Percentiles rank a stretch among this genome's conserved stretches.
These are phyloP conservation scores for Hemicentrotus pulcherrimus DNA, from an alignment of 35 echinoderm and acorn worm genomes.

Conservation along the genomic window DNA sequence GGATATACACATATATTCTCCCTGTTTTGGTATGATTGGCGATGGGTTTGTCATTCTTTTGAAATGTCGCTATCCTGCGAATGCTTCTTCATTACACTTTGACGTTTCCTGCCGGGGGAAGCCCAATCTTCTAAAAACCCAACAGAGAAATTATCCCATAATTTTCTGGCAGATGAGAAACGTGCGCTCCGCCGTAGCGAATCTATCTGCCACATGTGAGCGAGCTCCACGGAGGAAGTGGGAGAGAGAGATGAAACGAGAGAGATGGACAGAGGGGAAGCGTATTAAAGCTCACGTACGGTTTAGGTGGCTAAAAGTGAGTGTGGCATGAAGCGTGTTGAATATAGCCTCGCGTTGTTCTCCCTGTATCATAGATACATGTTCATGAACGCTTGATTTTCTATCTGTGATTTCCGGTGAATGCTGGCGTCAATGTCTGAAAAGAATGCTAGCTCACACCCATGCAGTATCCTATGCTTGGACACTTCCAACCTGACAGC, in stretches of 20 bases:
- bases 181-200: neutral
- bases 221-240: neutral
- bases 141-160: constrained; percentile 19
- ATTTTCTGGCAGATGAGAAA: neutral
- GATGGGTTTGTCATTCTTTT: neutral
- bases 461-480: too few relatives aligned
- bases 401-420: too few relatives aligned
- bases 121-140: constrained; percentile 20
- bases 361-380: too few relatives aligned
- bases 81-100: neutral
- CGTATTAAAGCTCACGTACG: neutral
- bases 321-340: neutral
- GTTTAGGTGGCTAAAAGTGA: neutral
- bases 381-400: too few relatives aligned
- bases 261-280: neutral
- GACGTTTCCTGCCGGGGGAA: neutral
- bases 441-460: too few relatives aligned
- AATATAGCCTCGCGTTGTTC: too few relatives aligned
- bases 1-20: neutral
- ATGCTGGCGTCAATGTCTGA: too few relatives aligned
- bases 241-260: constrained; percentile 10
- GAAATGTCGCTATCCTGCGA: neutral
- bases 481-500: too few relatives aligned
- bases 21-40: neutral
- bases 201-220: constrained; percentile 46